These are phyloP conservation scores for Diachasmimorpha longicaudata DNA, from an alignment of 1,140 invertebrate genomes.

Conservation along the genomic window DNA sequence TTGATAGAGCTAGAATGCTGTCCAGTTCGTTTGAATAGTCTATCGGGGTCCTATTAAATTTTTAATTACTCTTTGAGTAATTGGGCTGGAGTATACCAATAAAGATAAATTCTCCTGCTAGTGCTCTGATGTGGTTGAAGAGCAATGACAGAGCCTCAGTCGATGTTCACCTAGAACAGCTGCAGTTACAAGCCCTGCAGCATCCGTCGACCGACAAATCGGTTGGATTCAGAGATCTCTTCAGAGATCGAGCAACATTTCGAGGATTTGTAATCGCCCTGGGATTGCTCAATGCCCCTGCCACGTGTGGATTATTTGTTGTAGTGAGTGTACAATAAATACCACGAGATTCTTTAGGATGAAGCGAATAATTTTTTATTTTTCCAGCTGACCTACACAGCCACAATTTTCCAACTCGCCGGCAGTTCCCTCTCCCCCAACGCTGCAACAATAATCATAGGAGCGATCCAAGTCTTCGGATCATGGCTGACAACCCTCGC, in stretches of 20 bases:
- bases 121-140: conserved; percentile 64
- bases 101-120: conserved; percentile 9
- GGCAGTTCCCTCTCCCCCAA: conserved; percentile 59
- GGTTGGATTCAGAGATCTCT: conserved; percentile 39
- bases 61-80: too few species aligned
- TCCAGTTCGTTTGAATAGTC: too few species aligned
- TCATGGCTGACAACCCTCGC: conserved; percentile 61
- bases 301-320: conserved; percentile 54
- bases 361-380: too few species aligned
- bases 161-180: conserved; percentile 41
- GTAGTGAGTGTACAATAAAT: too few species aligned
- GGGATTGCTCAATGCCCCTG: conserved; percentile 54
- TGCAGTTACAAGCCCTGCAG: conserved; percentile 42
- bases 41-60: too few species aligned
- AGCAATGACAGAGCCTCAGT: conserved; percentile 55
- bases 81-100: too few species aligned
- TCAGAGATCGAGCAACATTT: conserved; percentile 48
- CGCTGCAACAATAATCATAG: conserved; percentile 63
- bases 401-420: conserved; percentile 65
- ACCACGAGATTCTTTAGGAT: too few species aligned
- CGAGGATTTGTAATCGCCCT: conserved; percentile 59
- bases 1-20: too few species aligned
- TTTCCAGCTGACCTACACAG: conserved; percentile 60
- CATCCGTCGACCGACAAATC: conserved; percentile 26
- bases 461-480: conserved; percentile 55